Percentiles rank a stretch among this genome's conserved stretches.
Evolutionary conservation across 2,113 vertebrate species (phyloP).

Genomic region (Hipposideros armiger): DNA sequence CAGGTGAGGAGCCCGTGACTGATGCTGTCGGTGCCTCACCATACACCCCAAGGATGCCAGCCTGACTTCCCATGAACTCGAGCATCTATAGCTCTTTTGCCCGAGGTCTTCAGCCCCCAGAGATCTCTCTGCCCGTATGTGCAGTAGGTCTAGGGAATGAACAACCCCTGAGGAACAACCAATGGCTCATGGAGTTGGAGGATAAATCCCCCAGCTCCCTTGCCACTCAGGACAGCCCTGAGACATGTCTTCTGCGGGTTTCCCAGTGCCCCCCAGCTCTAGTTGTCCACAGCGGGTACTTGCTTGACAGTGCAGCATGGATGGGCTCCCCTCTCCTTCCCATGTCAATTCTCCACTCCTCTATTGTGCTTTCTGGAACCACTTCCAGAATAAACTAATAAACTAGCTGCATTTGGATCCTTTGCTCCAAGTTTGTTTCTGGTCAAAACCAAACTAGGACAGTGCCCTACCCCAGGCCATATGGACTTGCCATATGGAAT

Average conservation of each 20-base stretch:
- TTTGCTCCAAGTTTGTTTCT: background rate
- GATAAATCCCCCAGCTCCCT: background rate
- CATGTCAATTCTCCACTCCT: fast-evolving
- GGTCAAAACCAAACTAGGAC: background rate
- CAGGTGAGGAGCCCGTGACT: background rate
- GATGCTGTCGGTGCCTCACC: background rate
- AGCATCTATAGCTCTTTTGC: fast-evolving
- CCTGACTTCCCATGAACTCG: background rate
- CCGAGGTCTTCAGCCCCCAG: background rate
- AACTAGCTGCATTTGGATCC: background rate
- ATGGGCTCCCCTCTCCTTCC: background rate
- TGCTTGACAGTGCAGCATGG: fast-evolving
- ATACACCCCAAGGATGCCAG: fast-evolving
- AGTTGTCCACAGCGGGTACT: fast-evolving
- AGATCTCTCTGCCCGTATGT: background rate
- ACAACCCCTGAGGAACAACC: background rate
- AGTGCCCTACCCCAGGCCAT: fast-evolving
- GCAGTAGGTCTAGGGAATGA: background rate
- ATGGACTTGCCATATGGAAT: fast-evolving
- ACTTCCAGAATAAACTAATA: background rate
- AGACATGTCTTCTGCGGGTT: background rate
- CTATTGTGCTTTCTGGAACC: background rate
- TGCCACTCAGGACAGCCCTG: fast-evolving
- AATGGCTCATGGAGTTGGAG: background rate
- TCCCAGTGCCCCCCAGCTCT: background rate